Base-by-base conservation (phyloP, 23 tunicate genomes). In the Ciona savignyi region DNA sequence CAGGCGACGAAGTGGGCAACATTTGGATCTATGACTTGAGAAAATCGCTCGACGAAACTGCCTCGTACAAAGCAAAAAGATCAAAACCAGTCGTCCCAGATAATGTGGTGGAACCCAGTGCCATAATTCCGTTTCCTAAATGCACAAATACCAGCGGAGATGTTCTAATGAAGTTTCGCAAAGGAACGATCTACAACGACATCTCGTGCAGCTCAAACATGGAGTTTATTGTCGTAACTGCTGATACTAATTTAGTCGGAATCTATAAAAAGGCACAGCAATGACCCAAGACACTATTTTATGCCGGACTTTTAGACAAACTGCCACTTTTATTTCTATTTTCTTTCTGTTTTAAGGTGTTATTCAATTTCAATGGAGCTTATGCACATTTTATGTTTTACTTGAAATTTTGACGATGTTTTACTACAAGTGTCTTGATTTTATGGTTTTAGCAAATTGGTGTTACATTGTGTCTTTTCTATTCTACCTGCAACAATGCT, bases 1-100 rank as follows among this genome's bases (percentile, higher is more conserved):
- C 88, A 31, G 99, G 99, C 0, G 99, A 94, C 83, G 95, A 84
- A 25, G 65, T 60, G 4, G 99, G 99, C 4, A 56, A 70, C 33
- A 62, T 94, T 19, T 94, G 99, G 99, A 27, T 87, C 1, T 94
- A 94, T 72, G 67, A 80, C 30, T 74, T 76, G 27, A 51, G 72
- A 1, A 60, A 34, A n/a, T 30, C 34, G 4, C 35, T 74, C 61
- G 56, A 42, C 9, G 56, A 42, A 42, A 42, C 56, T 15, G 11
- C 56, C 15, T 42, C 56, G 11, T 42, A 42, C 56, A 64, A 76
- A 28, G 2, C 67, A 4, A 76, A 35, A 32, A 66, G 65, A 33
- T n/a, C 71, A n/a, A 33, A 42, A 27, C 65, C 76, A 6, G 62
- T 9, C 19, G 27, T 56, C 26, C 83, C 88, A 4, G 68, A 51